phyloP scores from a whole-genome alignment of 1,140 invertebrate species.

The Drosophila trapezifrons region DNA sequence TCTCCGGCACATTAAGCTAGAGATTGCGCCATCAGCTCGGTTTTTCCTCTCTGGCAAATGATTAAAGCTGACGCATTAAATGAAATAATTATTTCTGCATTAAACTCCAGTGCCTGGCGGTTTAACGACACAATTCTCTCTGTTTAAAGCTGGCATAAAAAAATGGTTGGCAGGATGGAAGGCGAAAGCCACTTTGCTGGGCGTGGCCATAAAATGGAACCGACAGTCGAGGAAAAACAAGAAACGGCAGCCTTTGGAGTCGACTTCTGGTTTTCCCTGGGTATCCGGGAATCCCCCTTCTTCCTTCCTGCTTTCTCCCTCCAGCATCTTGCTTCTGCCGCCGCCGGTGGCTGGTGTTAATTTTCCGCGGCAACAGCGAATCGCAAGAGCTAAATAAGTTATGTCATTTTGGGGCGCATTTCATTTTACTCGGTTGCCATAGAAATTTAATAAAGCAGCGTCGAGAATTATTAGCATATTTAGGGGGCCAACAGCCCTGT shows the following conservation, averaged over 20 bases:
- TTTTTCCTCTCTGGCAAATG: conserved; percentile 4
- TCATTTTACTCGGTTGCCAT: conserved; percentile 70
- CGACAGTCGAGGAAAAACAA: conserved; percentile 14
- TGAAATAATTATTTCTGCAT: conserved; percentile 65
- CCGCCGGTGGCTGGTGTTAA: conserved; percentile 50
- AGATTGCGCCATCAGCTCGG: conserved; percentile 7
- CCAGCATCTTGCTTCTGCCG: too few species aligned
- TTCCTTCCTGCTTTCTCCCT: conserved; percentile 1
- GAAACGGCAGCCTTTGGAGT: conserved; percentile 9
- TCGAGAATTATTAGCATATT: conserved; percentile 79
- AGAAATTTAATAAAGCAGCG: conserved; percentile 79
- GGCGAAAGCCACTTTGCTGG: conserved; percentile 43
- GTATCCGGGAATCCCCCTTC: conserved; percentile 4
- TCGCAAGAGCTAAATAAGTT: conserved; percentile 70
- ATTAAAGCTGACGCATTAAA: conserved; percentile 35
- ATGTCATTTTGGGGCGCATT: conserved; percentile 67
- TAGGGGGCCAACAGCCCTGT: conserved; percentile 44
- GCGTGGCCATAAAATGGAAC: conserved; percentile 51
- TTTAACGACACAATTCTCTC: conserved; percentile 62
- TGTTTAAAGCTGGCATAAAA: conserved; percentile 66
- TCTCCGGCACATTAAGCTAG: conserved; percentile 15
- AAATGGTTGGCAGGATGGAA: conserved; percentile 27
- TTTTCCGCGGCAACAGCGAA: conserved; percentile 57
- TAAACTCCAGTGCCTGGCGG: conserved; percentile 45
- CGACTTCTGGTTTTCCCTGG: conserved; percentile 29